Conservation (phyloP, 2,797 vertebrate genomes). For the Ciconia nigra region DNA sequence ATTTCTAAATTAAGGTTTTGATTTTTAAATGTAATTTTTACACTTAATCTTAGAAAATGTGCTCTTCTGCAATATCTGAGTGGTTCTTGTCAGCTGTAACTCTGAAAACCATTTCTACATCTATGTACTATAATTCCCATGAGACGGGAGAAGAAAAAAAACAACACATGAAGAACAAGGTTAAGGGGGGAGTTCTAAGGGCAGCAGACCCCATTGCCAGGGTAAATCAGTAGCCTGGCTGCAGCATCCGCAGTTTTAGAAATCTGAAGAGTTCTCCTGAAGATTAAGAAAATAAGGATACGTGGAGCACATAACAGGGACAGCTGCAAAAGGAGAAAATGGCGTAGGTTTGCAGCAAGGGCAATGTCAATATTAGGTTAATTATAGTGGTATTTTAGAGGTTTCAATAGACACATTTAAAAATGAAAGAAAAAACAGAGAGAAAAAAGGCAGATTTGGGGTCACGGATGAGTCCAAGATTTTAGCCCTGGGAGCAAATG, state of each 20-base stretch:
- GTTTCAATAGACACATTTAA: background rate
- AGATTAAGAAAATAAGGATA: background rate
- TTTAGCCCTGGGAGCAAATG: background rate
- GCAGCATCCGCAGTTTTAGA: background rate
- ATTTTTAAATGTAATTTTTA: background rate
- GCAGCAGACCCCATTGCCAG: background rate
- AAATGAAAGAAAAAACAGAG: background rate
- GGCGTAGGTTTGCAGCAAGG: background rate
- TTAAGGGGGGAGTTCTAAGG: background rate
- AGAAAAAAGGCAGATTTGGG: background rate
- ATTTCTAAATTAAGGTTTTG: background rate
- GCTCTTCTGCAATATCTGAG: background rate
- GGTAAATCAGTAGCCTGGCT: background rate
- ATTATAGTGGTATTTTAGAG: background rate
- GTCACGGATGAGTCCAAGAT: background rate
- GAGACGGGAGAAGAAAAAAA: background rate
- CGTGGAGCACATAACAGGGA: background rate
- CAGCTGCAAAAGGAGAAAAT: background rate
- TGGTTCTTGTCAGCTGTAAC: background rate
- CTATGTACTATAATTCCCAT: background rate
- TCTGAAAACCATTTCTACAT: background rate
- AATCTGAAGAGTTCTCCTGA: background rate
- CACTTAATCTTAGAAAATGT: background rate
- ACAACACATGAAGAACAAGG: background rate
- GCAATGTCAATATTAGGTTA: background rate